These are phyloP conservation scores for Zoanthus sansibaricus DNA, from an alignment of 92 coral and sea anemone genomes.

Conservation along the genomic window DNA sequence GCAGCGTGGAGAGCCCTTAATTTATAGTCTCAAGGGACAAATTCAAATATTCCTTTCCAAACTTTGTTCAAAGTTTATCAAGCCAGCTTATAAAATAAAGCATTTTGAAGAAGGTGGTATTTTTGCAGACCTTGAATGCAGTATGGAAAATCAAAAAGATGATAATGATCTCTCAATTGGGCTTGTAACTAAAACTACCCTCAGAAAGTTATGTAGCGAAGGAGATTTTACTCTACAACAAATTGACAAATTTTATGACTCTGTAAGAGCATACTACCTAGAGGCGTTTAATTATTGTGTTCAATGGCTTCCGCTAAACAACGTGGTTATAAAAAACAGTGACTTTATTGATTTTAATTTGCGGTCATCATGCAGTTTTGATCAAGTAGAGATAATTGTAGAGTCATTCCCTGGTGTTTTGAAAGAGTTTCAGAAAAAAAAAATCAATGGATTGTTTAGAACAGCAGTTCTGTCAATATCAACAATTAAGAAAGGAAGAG, in stretches of 20 bases:
- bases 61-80: conserved; percentile 38
- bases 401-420: neutral
- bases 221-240: conserved; percentile 22
- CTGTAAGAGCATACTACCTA: conserved; percentile 52
- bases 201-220: conserved; percentile 24
- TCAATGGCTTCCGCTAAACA: conserved; percentile 50
- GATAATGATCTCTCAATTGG: conserved; percentile 36
- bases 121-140: conserved; percentile 14
- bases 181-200: conserved; percentile 3
- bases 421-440: neutral
- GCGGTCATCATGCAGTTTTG: neutral
- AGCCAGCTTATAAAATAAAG: conserved; percentile 17
- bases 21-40: conserved; percentile 37
- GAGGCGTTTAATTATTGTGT: conserved; percentile 38
- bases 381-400: neutral
- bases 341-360: neutral
- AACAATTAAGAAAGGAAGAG: neutral
- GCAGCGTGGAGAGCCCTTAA: conserved; percentile 46
- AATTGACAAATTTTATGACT: conserved; percentile 45
- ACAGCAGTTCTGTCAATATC: neutral
- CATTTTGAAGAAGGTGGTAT: conserved; percentile 24
- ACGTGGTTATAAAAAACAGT: conserved; percentile 26
- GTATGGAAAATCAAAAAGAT: conserved; percentile 30
- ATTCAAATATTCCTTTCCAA: conserved; percentile 8
- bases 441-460: neutral